Conservation (phyloP, 2,888 invertebrate species). For the Drosophila subquinaria region DNA sequence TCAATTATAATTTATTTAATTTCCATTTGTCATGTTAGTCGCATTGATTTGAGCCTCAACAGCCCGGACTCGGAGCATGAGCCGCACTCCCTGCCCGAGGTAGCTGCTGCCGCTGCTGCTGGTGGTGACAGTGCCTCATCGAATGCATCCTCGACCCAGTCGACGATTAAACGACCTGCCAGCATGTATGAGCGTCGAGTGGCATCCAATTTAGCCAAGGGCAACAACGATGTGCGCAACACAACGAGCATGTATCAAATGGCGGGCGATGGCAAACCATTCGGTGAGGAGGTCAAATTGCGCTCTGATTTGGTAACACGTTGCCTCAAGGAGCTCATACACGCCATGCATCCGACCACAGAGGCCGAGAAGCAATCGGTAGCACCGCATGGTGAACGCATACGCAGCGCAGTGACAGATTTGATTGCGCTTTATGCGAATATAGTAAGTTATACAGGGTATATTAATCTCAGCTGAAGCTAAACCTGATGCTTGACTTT, state of each 20-base stretch:
- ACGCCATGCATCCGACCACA: slow-evolving; percentile 89
- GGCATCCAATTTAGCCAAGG: slow-evolving; percentile 87
- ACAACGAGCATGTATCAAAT: slow-evolving; percentile 86
- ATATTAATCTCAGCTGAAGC: background rate
- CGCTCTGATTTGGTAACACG: slow-evolving; percentile 95
- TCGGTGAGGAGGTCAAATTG: slow-evolving; percentile 88
- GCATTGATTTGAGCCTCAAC: slow-evolving; percentile 83
- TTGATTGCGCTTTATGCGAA: slow-evolving; percentile 92
- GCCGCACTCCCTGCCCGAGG: slow-evolving; percentile 84
- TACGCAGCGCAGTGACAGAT: slow-evolving; percentile 91
- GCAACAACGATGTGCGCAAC: slow-evolving; percentile 80
- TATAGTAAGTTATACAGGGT: slow-evolving; percentile 86
- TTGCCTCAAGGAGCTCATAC: slow-evolving; percentile 94
- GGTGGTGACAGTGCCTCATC: slow-evolving; percentile 68
- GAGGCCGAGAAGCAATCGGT: slow-evolving; percentile 87
- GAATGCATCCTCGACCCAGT: slow-evolving; percentile 84
- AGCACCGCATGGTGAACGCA: slow-evolving; percentile 91
- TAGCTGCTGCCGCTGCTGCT: slow-evolving; percentile 15
- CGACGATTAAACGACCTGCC: slow-evolving; percentile 90
- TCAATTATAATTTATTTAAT: slow-evolving; percentile 39
- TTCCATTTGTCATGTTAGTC: slow-evolving; percentile 65
- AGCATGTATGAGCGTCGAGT: slow-evolving; percentile 95
- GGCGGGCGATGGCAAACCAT: slow-evolving; percentile 83
- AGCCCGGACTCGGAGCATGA: slow-evolving; percentile 83
- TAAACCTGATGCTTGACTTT: background rate